A percentile compares a stretch with the other conserved stretches of the same genome.
These are phyloP conservation scores for Agrotis segetum DNA, from an alignment of 2,888 invertebrate species.

Conservation along the genomic window DNA sequence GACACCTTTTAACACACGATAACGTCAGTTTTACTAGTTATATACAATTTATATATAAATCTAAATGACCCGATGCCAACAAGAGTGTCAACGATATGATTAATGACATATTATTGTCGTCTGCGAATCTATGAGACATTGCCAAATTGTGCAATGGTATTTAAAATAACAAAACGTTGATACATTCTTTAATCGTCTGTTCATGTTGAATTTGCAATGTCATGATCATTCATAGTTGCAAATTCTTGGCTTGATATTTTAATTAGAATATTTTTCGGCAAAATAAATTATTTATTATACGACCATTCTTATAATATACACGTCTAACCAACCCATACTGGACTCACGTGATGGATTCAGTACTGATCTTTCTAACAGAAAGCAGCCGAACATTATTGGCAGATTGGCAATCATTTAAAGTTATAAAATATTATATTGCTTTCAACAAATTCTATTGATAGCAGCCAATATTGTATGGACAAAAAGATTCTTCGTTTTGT, in stretches of 20 bases:
- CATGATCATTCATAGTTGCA: constrained; percentile 18
- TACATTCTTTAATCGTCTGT: constrained; percentile 1
- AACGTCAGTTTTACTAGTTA: neutral
- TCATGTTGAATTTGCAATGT: too few species aligned
- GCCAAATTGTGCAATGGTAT: constrained; percentile 56
- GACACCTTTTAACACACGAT: neutral
- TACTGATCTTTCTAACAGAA: too few species aligned
- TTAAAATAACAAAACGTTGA: constrained; percentile 20
- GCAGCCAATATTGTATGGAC: neutral
- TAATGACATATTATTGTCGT: constrained; percentile 42
- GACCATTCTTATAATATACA: neutral
- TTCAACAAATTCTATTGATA: neutral
- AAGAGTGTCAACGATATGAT: constrained; percentile 64
- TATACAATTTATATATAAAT: constrained; percentile 21
- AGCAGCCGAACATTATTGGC: too few species aligned
- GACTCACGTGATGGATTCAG: too few species aligned
- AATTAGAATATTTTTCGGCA: neutral
- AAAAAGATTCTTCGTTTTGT: too few species aligned
- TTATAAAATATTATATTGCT: neutral
- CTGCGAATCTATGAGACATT: constrained; percentile 54
- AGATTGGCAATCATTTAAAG: neutral
- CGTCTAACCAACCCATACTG: too few species aligned
- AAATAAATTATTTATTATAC: neutral
- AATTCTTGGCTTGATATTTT: constrained; percentile 34
- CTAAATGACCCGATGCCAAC: constrained; percentile 39